Conservation (phyloP, 1,140 invertebrate species). For the Tetramorium alpestre region DNA sequence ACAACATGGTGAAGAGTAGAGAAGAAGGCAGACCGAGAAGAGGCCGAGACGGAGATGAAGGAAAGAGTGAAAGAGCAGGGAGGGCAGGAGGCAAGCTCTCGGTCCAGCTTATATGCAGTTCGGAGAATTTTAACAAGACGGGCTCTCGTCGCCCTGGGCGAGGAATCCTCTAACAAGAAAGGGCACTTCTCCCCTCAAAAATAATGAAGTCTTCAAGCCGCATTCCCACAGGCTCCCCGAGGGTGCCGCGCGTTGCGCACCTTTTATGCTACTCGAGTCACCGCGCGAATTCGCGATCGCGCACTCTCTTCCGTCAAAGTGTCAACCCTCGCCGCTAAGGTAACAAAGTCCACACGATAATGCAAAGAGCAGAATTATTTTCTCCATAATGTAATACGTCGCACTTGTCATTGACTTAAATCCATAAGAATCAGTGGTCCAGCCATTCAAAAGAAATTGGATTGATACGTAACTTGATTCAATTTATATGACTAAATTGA, state of each 20-base stretch:
- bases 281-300: slow-evolving; percentile 41
- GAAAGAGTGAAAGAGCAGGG: background rate
- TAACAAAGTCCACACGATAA: slow-evolving; percentile 10
- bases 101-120: slow-evolving; percentile 72
- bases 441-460: background rate
- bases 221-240: slow-evolving; percentile 70
- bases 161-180: slow-evolving; percentile 79
- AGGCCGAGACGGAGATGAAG: background rate
- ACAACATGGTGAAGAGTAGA: background rate
- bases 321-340: slow-evolving; percentile 26
- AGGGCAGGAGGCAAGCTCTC: background rate
- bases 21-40: background rate
- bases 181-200: slow-evolving; percentile 77
- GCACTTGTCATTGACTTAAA: background rate
- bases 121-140: slow-evolving; percentile 81
- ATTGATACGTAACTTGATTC: background rate
- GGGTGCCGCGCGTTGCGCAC: slow-evolving; percentile 59
- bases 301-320: slow-evolving; percentile 43
- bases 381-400: background rate
- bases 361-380: background rate
- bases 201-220: slow-evolving; percentile 79
- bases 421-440: background rate
- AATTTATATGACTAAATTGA: background rate
- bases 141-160: slow-evolving; percentile 75
- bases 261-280: slow-evolving; percentile 65